Evolutionary conservation across 2,888 invertebrate genomes (phyloP).

Genomic region (Macaria notata): DNA sequence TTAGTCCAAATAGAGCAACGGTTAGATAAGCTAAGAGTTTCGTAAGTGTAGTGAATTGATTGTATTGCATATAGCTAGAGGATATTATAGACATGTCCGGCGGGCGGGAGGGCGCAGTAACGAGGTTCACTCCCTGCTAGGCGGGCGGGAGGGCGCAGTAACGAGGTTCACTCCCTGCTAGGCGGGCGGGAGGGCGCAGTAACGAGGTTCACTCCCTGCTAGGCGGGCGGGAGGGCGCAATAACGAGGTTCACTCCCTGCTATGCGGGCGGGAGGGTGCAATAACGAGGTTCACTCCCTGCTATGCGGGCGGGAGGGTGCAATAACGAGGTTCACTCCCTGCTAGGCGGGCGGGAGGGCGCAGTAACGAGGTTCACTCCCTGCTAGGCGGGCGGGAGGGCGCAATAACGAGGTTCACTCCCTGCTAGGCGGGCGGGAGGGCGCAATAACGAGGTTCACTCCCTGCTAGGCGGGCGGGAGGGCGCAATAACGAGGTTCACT

Average conservation of each 20-base stretch:
- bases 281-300: slow-evolving; percentile 40
- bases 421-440: slow-evolving; percentile 65
- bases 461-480: slow-evolving; percentile 64
- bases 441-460: slow-evolving; percentile 56
- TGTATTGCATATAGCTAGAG: slow-evolving; percentile 75
- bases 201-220: slow-evolving; percentile 26
- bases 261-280: slow-evolving; percentile 76
- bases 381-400: slow-evolving; percentile 68
- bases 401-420: slow-evolving; percentile 53
- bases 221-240: slow-evolving; percentile 77
- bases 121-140: background rate
- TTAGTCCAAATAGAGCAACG: slow-evolving; percentile 70
- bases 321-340: slow-evolving; percentile 45
- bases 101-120: slow-evolving; percentile 78
- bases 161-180: slow-evolving; percentile 3
- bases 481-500: slow-evolving; percentile 58
- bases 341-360: slow-evolving; percentile 71
- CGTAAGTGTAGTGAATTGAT: slow-evolving; percentile 71
- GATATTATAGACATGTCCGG: slow-evolving; percentile 63
- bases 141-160: slow-evolving; percentile 80
- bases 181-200: slow-evolving; percentile 78
- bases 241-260: slow-evolving; percentile 35
- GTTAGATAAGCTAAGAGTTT: slow-evolving; percentile 69
- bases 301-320: slow-evolving; percentile 74
- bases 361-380: slow-evolving; percentile 49